Evolutionary conservation across 2,797 vertebrate genomes (phyloP), one percentile per base, ranked within the genome.

Genomic region (Ceyx erithaca): DNA sequence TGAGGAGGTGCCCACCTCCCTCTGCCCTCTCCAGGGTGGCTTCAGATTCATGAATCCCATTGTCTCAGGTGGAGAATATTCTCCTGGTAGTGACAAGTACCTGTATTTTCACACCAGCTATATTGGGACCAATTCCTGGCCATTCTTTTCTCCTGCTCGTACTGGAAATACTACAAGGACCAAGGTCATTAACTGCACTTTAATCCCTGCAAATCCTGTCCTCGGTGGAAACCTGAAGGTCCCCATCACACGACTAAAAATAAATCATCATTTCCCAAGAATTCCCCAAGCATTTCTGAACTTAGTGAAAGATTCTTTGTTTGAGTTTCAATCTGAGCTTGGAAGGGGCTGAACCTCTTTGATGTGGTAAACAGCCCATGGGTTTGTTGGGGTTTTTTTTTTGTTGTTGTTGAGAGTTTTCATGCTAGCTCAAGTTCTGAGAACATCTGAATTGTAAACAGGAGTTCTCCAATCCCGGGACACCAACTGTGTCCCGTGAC

Each of bases 391-490:
- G 37, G 37, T 37, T 31, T 59, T 58, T 54, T 49, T 51, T 30
- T 20, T 49, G 48, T 49, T 49, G 17, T 45, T 37, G 37, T 49
- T 25, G 23, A 94, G 94, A 80, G 90, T 95, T 95, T 95, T 95
- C 93, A 12, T 91, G 90, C 94, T 35, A 87, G 93, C 94, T 96
- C 90, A 85, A 95, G 93, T 89, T 93, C 90, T 91, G 92, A 94
- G 92, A 94, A 93, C 86, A 93, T 90, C 93, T 92, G 86, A 94
- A 94, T 90, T 64, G 94, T 92, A 94, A 95, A 95, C 93, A 95
- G 4, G 3, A n/a, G 45, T 5, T 81, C 37, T 70, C 94, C 95
- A 96, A 93, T 93, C 57, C 67, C 71, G 35, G 2, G 57, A 17
- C 80, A 77, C 80, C 52, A 31, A 26, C 58, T 1, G 80, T 71